Percentiles rank a stretch among this genome's conserved stretches.
Conservation (phyloP, 2,113 vertebrate species). For the Athene noctua region DNA sequence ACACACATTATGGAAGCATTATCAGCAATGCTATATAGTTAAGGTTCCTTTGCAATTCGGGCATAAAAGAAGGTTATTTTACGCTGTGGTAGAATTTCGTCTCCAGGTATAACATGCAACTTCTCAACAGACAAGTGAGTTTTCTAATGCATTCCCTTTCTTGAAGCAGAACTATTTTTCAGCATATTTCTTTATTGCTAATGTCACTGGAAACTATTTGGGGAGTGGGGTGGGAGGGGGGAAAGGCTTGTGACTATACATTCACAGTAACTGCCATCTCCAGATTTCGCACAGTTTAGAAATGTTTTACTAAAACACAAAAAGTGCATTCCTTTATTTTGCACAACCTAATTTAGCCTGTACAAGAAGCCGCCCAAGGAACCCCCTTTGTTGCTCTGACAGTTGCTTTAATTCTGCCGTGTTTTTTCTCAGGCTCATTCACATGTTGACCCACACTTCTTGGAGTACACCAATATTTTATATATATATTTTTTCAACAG, state of each 20-base stretch:
- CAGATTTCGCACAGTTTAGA: neutral
- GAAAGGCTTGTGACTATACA: neutral
- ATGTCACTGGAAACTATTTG: neutral
- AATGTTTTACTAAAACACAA: neutral
- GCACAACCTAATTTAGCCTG: neutral
- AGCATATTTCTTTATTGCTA: neutral
- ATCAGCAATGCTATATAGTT: constrained; percentile 40
- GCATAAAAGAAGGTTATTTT: neutral
- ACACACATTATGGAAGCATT: constrained; percentile 14
- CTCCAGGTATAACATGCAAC: neutral
- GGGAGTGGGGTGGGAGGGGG: neutral
- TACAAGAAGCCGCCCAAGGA: neutral
- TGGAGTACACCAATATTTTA: neutral
- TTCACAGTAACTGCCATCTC: neutral
- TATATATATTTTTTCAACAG: neutral
- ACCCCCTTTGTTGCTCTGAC: neutral
- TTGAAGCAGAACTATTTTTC: neutral
- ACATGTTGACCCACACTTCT: neutral
- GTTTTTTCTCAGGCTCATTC: neutral
- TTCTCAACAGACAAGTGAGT: neutral
- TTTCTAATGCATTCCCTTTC: neutral
- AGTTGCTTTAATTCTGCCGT: neutral
- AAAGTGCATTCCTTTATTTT: neutral
- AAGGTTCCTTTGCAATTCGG: neutral
- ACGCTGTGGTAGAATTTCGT: neutral